phyloP scores from a whole-genome alignment of 2,113 vertebrate genomes.

The Cyanocitta stelleri region DNA sequence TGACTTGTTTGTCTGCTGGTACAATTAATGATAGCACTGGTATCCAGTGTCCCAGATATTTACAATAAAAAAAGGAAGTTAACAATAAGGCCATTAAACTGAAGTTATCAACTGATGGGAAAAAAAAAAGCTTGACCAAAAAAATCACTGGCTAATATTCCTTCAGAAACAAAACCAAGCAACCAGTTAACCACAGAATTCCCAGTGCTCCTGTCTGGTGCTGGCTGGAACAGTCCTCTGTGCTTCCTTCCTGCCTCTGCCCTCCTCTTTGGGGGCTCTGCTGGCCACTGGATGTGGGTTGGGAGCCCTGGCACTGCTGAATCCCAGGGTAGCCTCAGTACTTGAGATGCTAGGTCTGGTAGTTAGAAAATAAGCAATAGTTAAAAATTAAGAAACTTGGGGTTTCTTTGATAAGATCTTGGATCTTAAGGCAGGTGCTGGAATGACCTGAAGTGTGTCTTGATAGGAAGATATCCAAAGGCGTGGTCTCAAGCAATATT shows the following conservation, averaged over 20 bases:
- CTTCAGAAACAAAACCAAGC: background rate
- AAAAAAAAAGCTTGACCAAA: background rate
- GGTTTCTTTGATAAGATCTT: background rate
- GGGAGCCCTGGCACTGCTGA: background rate
- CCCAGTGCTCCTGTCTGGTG: background rate
- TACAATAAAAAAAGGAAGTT: background rate
- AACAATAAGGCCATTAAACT: background rate
- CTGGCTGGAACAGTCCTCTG: background rate
- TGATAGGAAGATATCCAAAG: background rate
- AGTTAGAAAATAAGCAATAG: background rate
- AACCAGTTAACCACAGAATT: background rate
- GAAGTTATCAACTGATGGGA: background rate
- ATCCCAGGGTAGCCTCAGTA: background rate
- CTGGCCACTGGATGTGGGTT: background rate
- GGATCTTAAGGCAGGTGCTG: background rate
- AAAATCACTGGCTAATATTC: background rate
- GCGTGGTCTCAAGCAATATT: background rate
- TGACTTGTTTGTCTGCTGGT: background rate
- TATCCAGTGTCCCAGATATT: background rate
- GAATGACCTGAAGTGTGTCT: background rate
- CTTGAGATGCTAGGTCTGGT: background rate
- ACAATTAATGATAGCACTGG: background rate
- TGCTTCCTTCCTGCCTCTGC: background rate
- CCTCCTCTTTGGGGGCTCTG: background rate
- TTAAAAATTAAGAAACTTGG: background rate